These are phyloP conservation scores for Micromys minutus DNA, from an alignment of 2,113 vertebrate genomes.

Conservation along the genomic window DNA sequence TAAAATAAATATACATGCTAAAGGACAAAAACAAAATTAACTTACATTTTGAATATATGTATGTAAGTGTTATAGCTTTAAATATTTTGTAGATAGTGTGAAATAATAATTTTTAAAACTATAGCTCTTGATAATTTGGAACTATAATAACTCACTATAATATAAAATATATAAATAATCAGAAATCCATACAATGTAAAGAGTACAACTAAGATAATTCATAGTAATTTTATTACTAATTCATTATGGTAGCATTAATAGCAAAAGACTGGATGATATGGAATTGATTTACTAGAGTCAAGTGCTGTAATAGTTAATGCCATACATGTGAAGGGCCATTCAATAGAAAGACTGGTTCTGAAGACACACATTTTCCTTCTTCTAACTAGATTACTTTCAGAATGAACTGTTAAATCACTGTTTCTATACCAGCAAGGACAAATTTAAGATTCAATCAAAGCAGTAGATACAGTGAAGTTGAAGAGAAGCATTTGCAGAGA, in stretches of 20 bases:
- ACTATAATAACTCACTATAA: neutral
- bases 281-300: neutral
- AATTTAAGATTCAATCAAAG: neutral
- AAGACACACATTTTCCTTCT: neutral
- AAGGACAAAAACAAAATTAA: neutral
- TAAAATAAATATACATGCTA: neutral
- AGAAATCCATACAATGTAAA: neutral
- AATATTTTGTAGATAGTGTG: neutral
- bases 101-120: neutral
- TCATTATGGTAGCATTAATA: neutral
- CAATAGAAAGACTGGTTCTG: neutral
- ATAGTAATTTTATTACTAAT: neutral
- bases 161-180: neutral
- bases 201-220: neutral
- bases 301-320: neutral
- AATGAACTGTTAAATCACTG: neutral
- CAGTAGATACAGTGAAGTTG: neutral
- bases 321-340: neutral
- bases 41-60: neutral
- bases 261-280: neutral
- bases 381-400: neutral
- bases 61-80: neutral
- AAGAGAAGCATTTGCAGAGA: neutral
- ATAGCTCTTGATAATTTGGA: neutral
- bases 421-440: neutral